A percentile compares a stretch with the other conserved stretches of the same genome.
Evolutionary conservation across 2,113 vertebrate genomes (phyloP).

Genomic region (Scatophagus argus): DNA sequence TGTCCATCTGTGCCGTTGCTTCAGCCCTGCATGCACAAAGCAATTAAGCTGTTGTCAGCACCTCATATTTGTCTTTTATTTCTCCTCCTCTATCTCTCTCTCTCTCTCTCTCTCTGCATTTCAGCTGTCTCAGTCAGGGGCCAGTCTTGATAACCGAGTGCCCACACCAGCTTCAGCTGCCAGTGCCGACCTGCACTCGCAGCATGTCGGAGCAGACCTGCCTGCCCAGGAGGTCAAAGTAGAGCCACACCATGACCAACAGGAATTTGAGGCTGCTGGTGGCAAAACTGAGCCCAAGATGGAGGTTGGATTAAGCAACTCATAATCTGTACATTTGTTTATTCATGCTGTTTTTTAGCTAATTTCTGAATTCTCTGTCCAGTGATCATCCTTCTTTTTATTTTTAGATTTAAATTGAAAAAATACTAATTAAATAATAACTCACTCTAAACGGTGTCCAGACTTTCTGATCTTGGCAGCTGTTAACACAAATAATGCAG

Average conservation of each 20-base stretch:
- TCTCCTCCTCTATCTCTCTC: slow-evolving; percentile 16
- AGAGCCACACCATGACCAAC: slow-evolving; percentile 86
- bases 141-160: slow-evolving; percentile 92
- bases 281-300: slow-evolving; percentile 89
- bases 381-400: not conserved
- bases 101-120: slow-evolving; percentile 23
- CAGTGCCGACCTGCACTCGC: slow-evolving; percentile 88
- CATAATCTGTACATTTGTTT: fast-evolving
- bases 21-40: slow-evolving; percentile 60
- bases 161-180: slow-evolving; percentile 94
- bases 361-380: not conserved
- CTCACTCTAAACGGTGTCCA: no score
- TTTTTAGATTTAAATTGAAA: no score
- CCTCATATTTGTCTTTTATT: slow-evolving; percentile 6
- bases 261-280: slow-evolving; percentile 85
- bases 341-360: not conserved
- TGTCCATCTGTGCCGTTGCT: slow-evolving; percentile 38
- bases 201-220: slow-evolving; percentile 89
- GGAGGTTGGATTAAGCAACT: slow-evolving; percentile 86
- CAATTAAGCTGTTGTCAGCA: not conserved
- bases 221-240: slow-evolving; percentile 87
- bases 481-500: no score
- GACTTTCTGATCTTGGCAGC: no score
- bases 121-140: slow-evolving; percentile 91
- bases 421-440: no score